phyloP scores from a whole-genome alignment of 2,113 vertebrate species.

The Tenebrosternarchus preto region DNA sequence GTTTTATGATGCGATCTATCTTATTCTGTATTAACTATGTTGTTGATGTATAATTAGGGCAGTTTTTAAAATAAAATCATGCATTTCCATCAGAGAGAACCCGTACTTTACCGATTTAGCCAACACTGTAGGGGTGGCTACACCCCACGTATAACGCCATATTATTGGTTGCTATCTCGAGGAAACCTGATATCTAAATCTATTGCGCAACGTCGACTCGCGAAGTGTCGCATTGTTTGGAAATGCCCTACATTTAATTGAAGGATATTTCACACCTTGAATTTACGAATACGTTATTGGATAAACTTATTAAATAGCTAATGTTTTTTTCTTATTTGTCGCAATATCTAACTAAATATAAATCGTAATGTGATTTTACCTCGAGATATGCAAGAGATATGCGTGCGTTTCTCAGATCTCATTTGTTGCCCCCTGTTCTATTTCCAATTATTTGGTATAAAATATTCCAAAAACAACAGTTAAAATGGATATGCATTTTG shows the following conservation, averaged over 20 bases:
- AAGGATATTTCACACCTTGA: conserved; percentile 29
- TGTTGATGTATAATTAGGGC: too few relatives aligned
- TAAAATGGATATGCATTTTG: too few relatives aligned
- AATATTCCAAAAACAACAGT: too few relatives aligned
- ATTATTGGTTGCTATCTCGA: conserved; percentile 42
- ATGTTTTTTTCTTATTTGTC: conserved; percentile 17
- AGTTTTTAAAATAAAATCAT: not conserved
- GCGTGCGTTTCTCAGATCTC: too few relatives aligned
- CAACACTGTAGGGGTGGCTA: conserved; percentile 15
- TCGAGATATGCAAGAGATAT: too few relatives aligned
- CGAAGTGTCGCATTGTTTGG: conserved; percentile 53
- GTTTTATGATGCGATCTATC: too few relatives aligned
- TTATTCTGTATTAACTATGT: not conserved
- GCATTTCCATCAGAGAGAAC: not conserved
- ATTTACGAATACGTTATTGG: conserved; percentile 40
- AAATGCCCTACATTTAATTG: conserved; percentile 23
- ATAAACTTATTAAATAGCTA: conserved; percentile 62
- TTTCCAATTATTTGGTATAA: too few relatives aligned
- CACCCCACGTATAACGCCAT: conserved; percentile 41
- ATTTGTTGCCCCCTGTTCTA: too few relatives aligned
- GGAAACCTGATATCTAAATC: conserved; percentile 45
- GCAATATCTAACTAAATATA: not conserved
- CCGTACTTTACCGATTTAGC: conserved; percentile 1
- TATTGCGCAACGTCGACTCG: conserved; percentile 55
- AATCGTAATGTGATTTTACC: too few relatives aligned